Conservation (phyloP, 2,113 vertebrate species). For the Laticauda laticaudata region DNA sequence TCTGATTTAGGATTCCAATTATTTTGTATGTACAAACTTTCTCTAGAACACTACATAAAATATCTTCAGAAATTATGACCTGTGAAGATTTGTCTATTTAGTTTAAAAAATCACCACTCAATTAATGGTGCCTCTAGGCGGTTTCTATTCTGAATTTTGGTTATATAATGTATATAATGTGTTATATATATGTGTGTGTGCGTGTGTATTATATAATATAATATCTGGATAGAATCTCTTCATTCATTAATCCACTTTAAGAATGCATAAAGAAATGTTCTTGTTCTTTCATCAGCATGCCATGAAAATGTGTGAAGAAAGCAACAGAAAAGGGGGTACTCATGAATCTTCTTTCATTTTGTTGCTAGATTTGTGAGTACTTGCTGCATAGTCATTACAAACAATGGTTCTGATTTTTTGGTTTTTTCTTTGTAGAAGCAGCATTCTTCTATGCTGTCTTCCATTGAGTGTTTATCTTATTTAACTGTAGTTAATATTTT, state of each 20-base stretch:
- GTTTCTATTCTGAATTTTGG: not conserved
- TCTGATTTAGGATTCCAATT: not conserved
- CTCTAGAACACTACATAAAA: not conserved
- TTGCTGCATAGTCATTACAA: not conserved
- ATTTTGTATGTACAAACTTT: not conserved
- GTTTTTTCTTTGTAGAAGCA: not conserved
- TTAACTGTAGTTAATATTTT: not conserved
- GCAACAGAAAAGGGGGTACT: not conserved
- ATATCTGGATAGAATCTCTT: not conserved
- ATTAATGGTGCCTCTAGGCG: not conserved
- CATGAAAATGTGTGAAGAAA: not conserved
- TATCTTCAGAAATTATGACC: constrained; percentile 10
- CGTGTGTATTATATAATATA: no score
- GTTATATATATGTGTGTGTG: not conserved
- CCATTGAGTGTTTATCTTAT: not conserved
- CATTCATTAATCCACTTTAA: not conserved
- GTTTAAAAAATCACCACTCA: not conserved
- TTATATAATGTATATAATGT: not conserved
- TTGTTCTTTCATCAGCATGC: not conserved
- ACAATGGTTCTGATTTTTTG: not conserved
- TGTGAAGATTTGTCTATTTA: constrained; percentile 24
- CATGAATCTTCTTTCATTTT: not conserved
- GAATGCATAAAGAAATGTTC: not conserved
- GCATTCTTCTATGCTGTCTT: not conserved
- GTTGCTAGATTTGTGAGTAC: not conserved